A percentile compares a stretch with the other conserved stretches of the same genome.
Conservation (phyloP, 2,113 vertebrate species). For the Ochotona princeps region DNA sequence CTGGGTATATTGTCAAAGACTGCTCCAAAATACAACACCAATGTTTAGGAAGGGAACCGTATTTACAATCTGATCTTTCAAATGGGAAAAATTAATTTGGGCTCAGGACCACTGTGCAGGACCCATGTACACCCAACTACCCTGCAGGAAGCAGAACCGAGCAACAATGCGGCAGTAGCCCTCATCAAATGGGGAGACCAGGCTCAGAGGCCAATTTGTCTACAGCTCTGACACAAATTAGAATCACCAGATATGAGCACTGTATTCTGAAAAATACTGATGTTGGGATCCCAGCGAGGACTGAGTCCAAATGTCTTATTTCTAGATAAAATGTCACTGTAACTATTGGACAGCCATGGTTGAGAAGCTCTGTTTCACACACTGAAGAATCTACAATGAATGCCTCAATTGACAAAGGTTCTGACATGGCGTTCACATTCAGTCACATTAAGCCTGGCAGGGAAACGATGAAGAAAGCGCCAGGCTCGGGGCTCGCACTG, state of each 20-base stretch:
- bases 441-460: neutral
- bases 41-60: neutral
- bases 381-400: neutral
- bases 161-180: neutral
- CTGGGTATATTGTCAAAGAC: neutral
- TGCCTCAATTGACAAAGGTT: neutral
- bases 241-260: neutral
- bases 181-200: neutral
- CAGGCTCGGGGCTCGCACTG: neutral
- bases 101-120: neutral
- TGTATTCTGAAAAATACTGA: neutral
- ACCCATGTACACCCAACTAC: neutral
- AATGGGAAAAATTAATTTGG: neutral
- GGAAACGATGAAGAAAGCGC: neutral
- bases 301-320: too few relatives aligned
- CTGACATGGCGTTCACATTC: neutral
- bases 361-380: neutral
- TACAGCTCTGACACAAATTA: neutral
- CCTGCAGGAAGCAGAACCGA: neutral
- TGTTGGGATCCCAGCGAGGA: too few relatives aligned
- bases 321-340: too few relatives aligned
- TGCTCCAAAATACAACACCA: neutral
- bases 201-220: neutral
- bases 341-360: neutral
- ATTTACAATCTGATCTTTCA: neutral